Conservation (phyloP, 2,113 vertebrate species). For the Nerophis lumbriciformis region DNA sequence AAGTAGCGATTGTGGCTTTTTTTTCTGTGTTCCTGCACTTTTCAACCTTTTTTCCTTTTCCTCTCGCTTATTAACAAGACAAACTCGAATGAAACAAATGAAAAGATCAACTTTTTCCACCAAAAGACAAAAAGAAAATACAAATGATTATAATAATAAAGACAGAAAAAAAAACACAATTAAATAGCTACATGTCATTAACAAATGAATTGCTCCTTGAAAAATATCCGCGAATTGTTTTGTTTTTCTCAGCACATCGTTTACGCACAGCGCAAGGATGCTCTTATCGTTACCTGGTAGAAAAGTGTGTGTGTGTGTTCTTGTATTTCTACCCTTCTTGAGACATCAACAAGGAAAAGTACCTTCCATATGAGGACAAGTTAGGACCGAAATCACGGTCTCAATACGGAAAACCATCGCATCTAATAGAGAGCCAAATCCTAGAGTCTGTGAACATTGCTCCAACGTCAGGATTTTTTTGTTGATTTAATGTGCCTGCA, state of each 20-base stretch:
- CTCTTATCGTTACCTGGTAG: constrained; percentile 99
- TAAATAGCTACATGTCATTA: constrained; percentile 99
- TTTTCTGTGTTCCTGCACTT: constrained; percentile 97
- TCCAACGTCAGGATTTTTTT: too few relatives aligned
- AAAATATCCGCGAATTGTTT: constrained; percentile 99
- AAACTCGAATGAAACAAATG: constrained; percentile 72
- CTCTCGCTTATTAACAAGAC: constrained; percentile 61
- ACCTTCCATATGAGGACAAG: too few relatives aligned
- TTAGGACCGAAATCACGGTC: too few relatives aligned
- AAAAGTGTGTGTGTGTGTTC: constrained; percentile 83
- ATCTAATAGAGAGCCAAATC: too few relatives aligned
- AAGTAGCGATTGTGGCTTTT: constrained; percentile 76
- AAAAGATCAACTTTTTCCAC: constrained; percentile 99
- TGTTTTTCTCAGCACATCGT: constrained; percentile 97
- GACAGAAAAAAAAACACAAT: constrained; percentile 89
- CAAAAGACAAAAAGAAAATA: constrained; percentile 70
- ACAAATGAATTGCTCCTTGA: constrained; percentile 99
- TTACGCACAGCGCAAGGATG: constrained; percentile 99
- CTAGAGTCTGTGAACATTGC: too few relatives aligned
- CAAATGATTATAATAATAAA: constrained; percentile 91
- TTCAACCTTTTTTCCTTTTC: constrained; percentile 55
- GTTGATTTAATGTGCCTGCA: too few relatives aligned
- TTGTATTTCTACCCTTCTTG: too few relatives aligned
- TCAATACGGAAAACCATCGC: too few relatives aligned
- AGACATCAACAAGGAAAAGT: too few relatives aligned